Percentiles rank a stretch among this genome's conserved stretches.
These are phyloP conservation scores for Cotesia typhae DNA, from an alignment of 1,140 invertebrate species.

Conservation along the genomic window DNA sequence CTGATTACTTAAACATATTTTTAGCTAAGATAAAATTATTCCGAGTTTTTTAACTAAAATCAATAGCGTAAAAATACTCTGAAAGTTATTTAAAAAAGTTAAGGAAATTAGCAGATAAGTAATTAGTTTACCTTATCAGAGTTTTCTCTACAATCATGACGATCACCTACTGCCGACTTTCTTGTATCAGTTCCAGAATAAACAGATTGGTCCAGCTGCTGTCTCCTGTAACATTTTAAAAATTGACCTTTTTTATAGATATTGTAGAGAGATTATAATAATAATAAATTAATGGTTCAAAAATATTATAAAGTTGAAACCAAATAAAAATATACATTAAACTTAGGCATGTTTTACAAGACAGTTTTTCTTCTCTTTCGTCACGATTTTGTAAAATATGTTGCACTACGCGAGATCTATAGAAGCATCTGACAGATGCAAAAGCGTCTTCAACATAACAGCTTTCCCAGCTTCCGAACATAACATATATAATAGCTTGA, in stretches of 20 bases:
- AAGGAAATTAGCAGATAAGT: not conserved
- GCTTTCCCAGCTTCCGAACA: not conserved
- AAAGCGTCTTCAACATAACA: too few species aligned
- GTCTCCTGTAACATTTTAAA: slow-evolving; percentile 53
- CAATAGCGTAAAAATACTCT: not conserved
- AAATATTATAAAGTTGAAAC: not conserved
- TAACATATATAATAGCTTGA: not conserved
- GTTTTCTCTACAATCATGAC: slow-evolving; percentile 19
- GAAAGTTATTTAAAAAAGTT: not conserved
- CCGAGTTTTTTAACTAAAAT: not conserved
- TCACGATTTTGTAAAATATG: too few species aligned
- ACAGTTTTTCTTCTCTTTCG: too few species aligned
- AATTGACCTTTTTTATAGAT: not conserved
- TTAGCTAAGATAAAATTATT: too few species aligned
- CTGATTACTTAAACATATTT: too few species aligned
- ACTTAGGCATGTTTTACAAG: too few species aligned
- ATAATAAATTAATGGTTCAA: too few species aligned
- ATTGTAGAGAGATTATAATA: too few species aligned
- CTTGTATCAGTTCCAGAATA: slow-evolving; percentile 58
- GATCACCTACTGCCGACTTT: slow-evolving; percentile 25
- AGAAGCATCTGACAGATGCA: too few species aligned
- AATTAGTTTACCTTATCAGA: slow-evolving; percentile 27
- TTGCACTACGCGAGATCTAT: too few species aligned
- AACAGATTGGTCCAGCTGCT: slow-evolving; percentile 62
- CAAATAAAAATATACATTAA: too few species aligned